Percentiles rank a stretch among this genome's conserved stretches.
Evolutionary conservation across 2,888 invertebrate species (phyloP).

Genomic region (Xestia sexstrigata): DNA sequence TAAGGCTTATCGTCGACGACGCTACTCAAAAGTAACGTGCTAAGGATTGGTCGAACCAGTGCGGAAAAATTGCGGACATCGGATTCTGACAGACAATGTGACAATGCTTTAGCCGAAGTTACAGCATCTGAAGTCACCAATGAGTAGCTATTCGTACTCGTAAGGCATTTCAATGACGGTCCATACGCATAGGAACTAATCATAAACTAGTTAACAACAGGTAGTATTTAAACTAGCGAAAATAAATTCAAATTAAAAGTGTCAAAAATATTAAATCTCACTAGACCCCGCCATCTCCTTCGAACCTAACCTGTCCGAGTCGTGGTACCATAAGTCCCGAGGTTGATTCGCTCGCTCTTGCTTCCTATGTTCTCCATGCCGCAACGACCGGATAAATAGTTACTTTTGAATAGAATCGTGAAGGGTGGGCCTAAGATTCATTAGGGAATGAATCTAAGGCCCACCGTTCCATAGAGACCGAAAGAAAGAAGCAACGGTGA

Average conservation of each 20-base stretch:
- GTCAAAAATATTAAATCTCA: too few relatives aligned
- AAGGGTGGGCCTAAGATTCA: neutral
- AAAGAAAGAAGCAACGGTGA: constrained; percentile 6
- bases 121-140: neutral
- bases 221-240: too few relatives aligned
- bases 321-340: too few relatives aligned
- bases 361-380: too few relatives aligned
- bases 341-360: too few relatives aligned
- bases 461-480: too few relatives aligned
- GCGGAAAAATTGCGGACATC: neutral
- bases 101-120: neutral
- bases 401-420: neutral
- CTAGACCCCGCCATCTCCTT: too few relatives aligned
- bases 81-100: neutral
- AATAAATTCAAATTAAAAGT: too few relatives aligned
- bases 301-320: too few relatives aligned
- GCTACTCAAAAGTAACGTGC: neutral
- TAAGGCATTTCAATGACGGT: neutral
- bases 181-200: neutral
- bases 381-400: too few relatives aligned
- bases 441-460: too few relatives aligned
- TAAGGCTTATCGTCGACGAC: neutral
- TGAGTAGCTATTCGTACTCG: neutral
- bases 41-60: neutral
- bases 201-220: too few relatives aligned